These are phyloP conservation scores for Loris lydekkerianus DNA, from an alignment of 2,797 vertebrate genomes.

Conservation along the genomic window DNA sequence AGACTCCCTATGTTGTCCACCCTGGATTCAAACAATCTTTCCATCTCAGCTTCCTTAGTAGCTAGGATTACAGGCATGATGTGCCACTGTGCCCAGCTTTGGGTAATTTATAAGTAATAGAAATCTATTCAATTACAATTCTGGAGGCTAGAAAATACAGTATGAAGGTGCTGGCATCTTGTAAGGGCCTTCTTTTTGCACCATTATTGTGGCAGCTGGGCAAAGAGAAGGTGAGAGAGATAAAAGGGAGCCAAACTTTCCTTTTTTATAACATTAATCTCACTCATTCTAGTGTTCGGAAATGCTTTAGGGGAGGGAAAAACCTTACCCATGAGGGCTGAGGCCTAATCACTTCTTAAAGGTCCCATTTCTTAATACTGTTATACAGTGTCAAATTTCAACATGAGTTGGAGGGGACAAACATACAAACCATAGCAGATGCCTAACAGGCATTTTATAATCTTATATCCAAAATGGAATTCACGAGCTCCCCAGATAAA, in stretches of 20 bases:
- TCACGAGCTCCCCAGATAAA: not conserved
- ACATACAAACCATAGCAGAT: not conserved
- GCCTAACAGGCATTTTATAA: not conserved
- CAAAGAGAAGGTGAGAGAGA: not conserved
- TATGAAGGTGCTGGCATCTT: not conserved
- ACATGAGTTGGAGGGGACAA: not conserved
- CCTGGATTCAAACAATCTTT: not conserved
- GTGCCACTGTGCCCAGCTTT: not conserved
- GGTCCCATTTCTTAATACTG: not conserved
- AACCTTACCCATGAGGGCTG: not conserved
- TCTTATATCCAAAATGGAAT: conserved; percentile 18
- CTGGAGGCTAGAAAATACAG: not conserved
- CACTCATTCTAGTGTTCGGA: not conserved
- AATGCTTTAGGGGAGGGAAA: too few species aligned
- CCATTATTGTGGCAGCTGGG: not conserved
- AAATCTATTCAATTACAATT: not conserved
- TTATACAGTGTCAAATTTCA: not conserved
- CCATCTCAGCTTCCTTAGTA: not conserved
- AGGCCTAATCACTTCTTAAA: not conserved
- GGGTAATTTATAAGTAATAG: not conserved
- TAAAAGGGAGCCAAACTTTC: not conserved
- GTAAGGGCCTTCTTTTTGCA: not conserved
- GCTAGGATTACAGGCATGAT: not conserved
- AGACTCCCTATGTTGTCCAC: not conserved
- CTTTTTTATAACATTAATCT: not conserved